Conservation (phyloP, 1,140 invertebrate genomes). For the Orchestia grillus region DNA sequence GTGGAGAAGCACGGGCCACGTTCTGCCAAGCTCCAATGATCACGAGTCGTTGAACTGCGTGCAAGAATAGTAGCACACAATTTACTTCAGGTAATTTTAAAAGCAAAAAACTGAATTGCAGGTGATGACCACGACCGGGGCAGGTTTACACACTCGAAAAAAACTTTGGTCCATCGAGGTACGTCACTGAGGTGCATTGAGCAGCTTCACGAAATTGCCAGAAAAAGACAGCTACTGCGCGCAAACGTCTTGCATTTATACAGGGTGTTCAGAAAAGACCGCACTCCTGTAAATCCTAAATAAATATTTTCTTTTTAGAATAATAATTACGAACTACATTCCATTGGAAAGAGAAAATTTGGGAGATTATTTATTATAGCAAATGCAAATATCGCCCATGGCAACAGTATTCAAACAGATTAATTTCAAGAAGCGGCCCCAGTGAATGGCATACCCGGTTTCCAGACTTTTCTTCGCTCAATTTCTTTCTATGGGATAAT, state of each 20-base stretch:
- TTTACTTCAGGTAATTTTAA: neutral
- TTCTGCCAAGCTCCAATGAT: neutral
- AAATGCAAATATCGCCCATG: no score
- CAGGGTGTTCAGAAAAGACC: no score
- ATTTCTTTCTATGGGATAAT: no score
- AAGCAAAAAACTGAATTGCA: neutral
- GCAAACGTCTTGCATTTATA: no score
- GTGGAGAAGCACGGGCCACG: neutral
- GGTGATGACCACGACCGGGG: neutral
- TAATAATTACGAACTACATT: no score
- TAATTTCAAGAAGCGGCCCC: no score
- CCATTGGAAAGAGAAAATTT: no score
- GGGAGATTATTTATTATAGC: no score
- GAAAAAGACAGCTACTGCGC: neutral
- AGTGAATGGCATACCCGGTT: no score
- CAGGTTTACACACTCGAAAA: neutral
- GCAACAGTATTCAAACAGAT: neutral
- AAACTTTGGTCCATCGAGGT: neutral
- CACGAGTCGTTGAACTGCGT: neutral
- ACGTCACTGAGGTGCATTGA: neutral
- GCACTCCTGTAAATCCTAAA: no score
- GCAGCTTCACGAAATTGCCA: neutral
- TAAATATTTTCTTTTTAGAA: no score
- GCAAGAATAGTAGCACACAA: neutral
- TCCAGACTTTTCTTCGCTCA: no score